Evolutionary conservation across 2,113 vertebrate genomes (phyloP).

Genomic region (Drymodes brunneopygia): DNA sequence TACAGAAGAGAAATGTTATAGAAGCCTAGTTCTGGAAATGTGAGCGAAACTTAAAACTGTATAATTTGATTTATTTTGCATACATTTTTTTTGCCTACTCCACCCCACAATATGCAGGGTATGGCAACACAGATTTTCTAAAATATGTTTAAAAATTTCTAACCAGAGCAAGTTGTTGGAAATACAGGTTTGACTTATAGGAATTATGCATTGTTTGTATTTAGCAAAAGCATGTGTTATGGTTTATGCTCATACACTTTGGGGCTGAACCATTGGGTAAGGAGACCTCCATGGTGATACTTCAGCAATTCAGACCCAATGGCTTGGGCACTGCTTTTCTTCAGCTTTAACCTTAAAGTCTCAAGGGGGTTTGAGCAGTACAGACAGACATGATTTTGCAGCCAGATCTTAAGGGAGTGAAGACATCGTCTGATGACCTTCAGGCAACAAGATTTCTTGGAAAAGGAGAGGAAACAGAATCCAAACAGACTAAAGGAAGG

Average conservation of each 20-base stretch:
- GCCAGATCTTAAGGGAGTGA: neutral
- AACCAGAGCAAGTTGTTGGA: neutral
- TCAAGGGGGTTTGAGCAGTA: neutral
- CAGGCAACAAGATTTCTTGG: neutral
- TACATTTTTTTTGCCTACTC: neutral
- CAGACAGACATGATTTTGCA: neutral
- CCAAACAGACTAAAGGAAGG: neutral
- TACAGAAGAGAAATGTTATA: neutral
- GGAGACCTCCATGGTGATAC: neutral
- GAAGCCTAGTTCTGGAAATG: neutral
- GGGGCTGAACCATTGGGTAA: neutral
- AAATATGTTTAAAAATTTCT: neutral
- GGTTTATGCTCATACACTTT: neutral
- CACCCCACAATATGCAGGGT: rapidly evolving
- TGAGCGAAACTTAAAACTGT: neutral
- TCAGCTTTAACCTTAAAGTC: neutral
- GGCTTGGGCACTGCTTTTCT: neutral
- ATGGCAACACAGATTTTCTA: neutral
- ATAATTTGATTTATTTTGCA: neutral
- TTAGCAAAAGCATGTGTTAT: neutral
- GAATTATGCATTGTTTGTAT: neutral
- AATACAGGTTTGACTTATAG: rapidly evolving
- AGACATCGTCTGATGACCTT: neutral
- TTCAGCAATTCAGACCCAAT: neutral
- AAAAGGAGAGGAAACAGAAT: neutral